Base-by-base conservation (phyloP, 1,140 invertebrate species). In the Eupristina koningsbergeri region DNA sequence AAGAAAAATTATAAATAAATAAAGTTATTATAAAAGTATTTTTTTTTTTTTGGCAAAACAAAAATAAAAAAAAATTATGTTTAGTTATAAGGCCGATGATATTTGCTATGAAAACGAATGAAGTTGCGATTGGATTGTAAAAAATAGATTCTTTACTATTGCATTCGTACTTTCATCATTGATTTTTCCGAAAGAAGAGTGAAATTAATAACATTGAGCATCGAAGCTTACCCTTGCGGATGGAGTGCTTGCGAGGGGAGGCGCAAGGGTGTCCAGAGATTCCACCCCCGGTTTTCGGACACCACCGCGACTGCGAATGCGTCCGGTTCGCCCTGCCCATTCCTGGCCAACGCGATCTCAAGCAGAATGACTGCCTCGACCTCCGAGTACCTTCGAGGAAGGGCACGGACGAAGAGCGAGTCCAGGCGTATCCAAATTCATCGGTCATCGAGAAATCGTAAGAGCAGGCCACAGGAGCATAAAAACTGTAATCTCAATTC, bases 321-420 rank as follows among this genome's bases (percentile, higher is more conserved):
- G 53, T 29, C 0, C 80, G 71, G 5, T 78, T 63, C 39, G 26
- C 74, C 36, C 26, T 53, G 58, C 71, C 69, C 0, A 36, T 8
- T 1, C 26, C 53, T 22, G 41, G 53, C 39, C 80, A 71, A 64
- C 69, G 81, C 19, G 50, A 45, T 17, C 31, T 47, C n/a, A 45
- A 34, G 29, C 47, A 73, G 41, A 53, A 76, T 45, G 84, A 81
- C n/a, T 81, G 84, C 53, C 53, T 85, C 7, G 84, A 85, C 63
- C 74, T 85, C 0, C 71, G 84, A 0, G 47, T 85, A 6, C 84
- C 84, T 0, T 69, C 63, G 7, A 76, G 50, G 36, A 81, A 74
- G 45, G 13, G 47, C 13, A 2, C 47, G 7, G 26, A 80, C 17
- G 19, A 64, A 7, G 53, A 64, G 1, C 26, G 2, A 0, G 36